Conservation (phyloP, 2,113 vertebrate species). For the Carassius carassius region DNA sequence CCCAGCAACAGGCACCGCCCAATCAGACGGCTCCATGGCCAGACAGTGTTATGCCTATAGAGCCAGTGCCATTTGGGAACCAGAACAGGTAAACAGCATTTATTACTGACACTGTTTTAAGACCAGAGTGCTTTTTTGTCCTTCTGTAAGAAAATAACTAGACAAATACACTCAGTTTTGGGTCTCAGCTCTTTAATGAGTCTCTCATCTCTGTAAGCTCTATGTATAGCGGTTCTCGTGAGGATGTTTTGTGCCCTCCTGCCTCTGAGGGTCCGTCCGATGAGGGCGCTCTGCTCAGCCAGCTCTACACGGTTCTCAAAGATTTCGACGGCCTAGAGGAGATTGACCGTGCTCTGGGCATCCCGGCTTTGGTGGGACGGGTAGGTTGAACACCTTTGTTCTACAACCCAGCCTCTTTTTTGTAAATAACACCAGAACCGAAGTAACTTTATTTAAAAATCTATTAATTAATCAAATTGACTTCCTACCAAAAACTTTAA, state of each 20-base stretch:
- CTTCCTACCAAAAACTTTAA: too few species aligned
- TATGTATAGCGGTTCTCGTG: constrained; percentile 81
- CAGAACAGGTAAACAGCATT: constrained; percentile 82
- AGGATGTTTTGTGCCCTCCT: constrained; percentile 86
- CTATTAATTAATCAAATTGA: too few species aligned
- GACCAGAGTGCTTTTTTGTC: neutral
- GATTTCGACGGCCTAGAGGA: constrained; percentile 98
- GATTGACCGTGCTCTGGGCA: constrained; percentile 93
- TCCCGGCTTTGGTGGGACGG: constrained; percentile 93
- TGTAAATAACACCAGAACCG: neutral
- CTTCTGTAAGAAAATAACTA: neutral
- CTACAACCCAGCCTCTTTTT: too few species aligned
- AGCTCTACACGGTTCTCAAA: constrained; percentile 91
- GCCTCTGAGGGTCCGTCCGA: constrained; percentile 81
- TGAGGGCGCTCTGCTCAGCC: constrained; percentile 90
- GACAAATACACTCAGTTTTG: neutral
- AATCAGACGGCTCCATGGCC: constrained; percentile 98
- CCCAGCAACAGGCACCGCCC: constrained; percentile 93
- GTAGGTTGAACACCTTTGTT: constrained; percentile 64
- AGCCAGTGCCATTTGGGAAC: constrained; percentile 86
- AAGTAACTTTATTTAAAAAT: neutral
- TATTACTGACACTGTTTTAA: constrained; percentile 17
- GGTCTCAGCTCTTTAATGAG: neutral
- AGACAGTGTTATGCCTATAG: constrained; percentile 96
- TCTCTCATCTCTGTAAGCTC: constrained; percentile 72